Percentiles rank a stretch among this genome's conserved stretches.
phyloP scores from a whole-genome alignment of 2,888 invertebrate species.

The Coelopa pilipes region DNA sequence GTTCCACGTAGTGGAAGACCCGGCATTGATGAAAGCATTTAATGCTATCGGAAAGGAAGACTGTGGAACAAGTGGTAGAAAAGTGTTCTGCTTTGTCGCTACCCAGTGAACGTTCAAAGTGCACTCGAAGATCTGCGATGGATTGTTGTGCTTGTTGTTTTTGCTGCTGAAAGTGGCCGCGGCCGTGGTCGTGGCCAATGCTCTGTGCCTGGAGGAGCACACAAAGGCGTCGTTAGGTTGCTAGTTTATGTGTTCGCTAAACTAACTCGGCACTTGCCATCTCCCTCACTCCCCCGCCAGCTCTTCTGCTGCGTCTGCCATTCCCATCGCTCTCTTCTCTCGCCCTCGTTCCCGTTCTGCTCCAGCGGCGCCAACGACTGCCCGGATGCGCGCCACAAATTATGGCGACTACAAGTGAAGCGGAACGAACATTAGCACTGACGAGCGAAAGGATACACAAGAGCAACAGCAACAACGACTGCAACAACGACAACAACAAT shows the following conservation, averaged over 20 bases:
- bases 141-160: no score
- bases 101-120: neutral
- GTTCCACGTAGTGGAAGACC: no score
- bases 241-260: slow-evolving; percentile 44
- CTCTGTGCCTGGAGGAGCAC: slow-evolving; percentile 35
- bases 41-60: neutral
- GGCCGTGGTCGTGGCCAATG: neutral
- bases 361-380: neutral
- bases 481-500: neutral
- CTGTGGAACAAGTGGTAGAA: neutral
- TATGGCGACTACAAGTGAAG: slow-evolving; percentile 21
- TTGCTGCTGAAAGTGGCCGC: neutral
- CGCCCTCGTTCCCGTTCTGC: neutral
- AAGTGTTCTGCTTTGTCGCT: neutral
- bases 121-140: no score
- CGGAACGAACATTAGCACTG: slow-evolving; percentile 4
- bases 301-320: no score
- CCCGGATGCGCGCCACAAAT: slow-evolving; percentile 10
- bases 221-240: slow-evolving; percentile 50
- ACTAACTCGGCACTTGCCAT: slow-evolving; percentile 39
- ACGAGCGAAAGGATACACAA: slow-evolving; percentile 11
- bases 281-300: neutral
- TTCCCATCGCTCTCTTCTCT: neutral
- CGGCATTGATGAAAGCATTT: no score
- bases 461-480: slow-evolving; percentile 4